Evolutionary conservation across 2,888 invertebrate species (phyloP).

Genomic region (Mythimna loreyi): DNA sequence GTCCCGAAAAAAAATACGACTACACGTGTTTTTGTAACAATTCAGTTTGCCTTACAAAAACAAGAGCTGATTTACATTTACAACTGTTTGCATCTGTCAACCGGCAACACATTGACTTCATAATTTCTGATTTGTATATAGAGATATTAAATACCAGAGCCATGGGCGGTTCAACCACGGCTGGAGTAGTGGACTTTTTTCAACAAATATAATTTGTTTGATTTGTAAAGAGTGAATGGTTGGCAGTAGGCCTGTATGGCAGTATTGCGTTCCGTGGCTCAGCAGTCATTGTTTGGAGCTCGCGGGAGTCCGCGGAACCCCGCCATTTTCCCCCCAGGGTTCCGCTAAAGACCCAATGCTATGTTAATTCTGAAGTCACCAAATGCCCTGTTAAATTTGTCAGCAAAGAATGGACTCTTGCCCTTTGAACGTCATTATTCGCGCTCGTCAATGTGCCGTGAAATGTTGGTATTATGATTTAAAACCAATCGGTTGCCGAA

Average conservation of each 20-base stretch:
- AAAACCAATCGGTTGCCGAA: slow-evolving; percentile 16
- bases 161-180: slow-evolving; percentile 68
- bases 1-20: not conserved
- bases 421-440: slow-evolving; percentile 80
- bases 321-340: slow-evolving; percentile 88
- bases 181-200: slow-evolving; percentile 82
- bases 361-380: slow-evolving; percentile 85
- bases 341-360: slow-evolving; percentile 85
- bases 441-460: slow-evolving; percentile 58
- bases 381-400: slow-evolving; percentile 82
- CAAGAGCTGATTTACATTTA: slow-evolving; percentile 34
- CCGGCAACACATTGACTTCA: slow-evolving; percentile 51
- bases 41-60: slow-evolving; percentile 36
- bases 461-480: slow-evolving; percentile 53
- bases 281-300: slow-evolving; percentile 82
- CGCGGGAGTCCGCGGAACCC: slow-evolving; percentile 87
- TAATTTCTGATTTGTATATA: slow-evolving; percentile 59
- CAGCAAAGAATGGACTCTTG: slow-evolving; percentile 78
- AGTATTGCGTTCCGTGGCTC: slow-evolving; percentile 73
- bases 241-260: slow-evolving; percentile 78
- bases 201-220: slow-evolving; percentile 89
- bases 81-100: slow-evolving; percentile 56
- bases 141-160: slow-evolving; percentile 61
- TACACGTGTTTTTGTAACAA: slow-evolving; percentile 39
- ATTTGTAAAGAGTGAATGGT: slow-evolving; percentile 88